These are phyloP conservation scores for Anguilla megastoma DNA, from an alignment of 2,797 vertebrate genomes.

Conservation along the genomic window DNA sequence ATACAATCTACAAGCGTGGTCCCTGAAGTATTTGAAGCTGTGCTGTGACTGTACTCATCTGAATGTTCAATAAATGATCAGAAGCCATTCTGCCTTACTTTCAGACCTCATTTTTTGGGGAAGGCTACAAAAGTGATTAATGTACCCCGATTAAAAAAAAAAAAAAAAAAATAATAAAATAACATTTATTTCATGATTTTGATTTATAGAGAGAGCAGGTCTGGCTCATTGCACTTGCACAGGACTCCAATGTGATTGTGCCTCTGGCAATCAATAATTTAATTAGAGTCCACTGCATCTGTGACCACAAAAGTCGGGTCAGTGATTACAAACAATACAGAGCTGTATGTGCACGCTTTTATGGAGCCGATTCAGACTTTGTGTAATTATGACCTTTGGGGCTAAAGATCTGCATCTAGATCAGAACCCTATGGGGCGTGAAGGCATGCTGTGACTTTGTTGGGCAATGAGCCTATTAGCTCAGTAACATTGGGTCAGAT, in stretches of 20 bases:
- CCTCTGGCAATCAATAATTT: neutral
- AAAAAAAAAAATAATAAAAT: neutral
- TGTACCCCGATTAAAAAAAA: neutral
- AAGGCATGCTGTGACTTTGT: neutral
- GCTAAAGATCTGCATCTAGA: neutral
- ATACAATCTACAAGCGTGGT: neutral
- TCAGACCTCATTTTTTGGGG: neutral
- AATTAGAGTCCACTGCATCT: neutral
- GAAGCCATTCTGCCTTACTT: neutral
- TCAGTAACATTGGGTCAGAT: neutral
- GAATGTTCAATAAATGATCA: neutral
- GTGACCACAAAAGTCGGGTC: neutral
- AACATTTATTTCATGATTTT: neutral
- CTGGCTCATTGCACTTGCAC: neutral
- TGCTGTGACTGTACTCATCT: neutral
- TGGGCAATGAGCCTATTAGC: neutral
- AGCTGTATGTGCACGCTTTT: neutral
- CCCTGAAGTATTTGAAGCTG: neutral
- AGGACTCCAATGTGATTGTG: neutral
- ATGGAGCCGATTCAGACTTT: neutral
- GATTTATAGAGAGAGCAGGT: neutral
- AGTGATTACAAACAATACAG: neutral
- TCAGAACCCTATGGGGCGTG: neutral
- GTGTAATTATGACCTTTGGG: neutral
- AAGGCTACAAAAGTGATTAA: neutral